A percentile compares a stretch with the other conserved stretches of the same genome.
Conservation (phyloP, 2,113 vertebrate species). For the Stercorarius parasiticus region DNA sequence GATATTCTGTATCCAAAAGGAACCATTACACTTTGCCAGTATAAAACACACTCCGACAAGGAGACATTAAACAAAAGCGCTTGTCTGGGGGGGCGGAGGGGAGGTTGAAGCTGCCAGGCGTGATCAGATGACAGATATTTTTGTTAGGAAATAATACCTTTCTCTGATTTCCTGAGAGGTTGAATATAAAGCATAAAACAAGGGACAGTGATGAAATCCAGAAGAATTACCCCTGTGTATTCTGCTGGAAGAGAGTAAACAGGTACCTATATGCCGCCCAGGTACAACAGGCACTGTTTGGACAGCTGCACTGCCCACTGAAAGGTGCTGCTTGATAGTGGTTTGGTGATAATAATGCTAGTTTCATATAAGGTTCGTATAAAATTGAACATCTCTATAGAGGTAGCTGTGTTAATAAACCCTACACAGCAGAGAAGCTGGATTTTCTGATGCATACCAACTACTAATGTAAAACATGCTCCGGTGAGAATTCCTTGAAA, state of each 20-base stretch:
- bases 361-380: not conserved
- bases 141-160: conserved; percentile 57
- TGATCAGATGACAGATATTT: conserved; percentile 41
- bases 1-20: not conserved
- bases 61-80: conserved; percentile 8
- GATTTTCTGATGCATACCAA: conserved; percentile 19
- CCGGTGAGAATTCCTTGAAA: conserved; percentile 47
- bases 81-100: not conserved
- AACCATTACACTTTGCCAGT: not conserved
- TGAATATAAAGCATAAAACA: conserved; percentile 33
- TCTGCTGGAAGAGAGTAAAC: conserved; percentile 70
- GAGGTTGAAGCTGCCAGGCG: not conserved
- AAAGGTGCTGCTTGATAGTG: conserved; percentile 60
- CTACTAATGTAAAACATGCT: not conserved
- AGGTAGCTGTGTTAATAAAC: not conserved
- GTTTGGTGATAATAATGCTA: not conserved
- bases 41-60: not conserved
- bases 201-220: conserved; percentile 65
- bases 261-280: conserved; percentile 50
- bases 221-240: conserved; percentile 61
- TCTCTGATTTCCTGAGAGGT: conserved; percentile 45
- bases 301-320: conserved; percentile 78
- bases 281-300: conserved; percentile 78
- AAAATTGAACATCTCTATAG: not conserved
- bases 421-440: not conserved